phyloP scores from a whole-genome alignment of 2,797 vertebrate species.

The Heteromormyrus szaboi region DNA sequence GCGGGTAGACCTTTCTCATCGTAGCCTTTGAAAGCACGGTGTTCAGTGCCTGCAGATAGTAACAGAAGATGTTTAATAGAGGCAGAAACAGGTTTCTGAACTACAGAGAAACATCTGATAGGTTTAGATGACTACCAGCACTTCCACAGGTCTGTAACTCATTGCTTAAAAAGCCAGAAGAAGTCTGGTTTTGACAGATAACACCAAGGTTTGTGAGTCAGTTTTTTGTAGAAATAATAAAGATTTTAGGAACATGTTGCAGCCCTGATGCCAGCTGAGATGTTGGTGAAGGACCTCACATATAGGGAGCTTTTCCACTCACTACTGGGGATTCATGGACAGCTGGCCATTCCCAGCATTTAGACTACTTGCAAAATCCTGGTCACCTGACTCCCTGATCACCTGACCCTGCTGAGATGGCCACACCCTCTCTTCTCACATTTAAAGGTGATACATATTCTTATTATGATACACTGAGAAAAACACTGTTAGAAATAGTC shows the following conservation, averaged over 20 bases:
- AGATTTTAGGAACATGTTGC: background rate
- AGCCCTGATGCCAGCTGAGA: background rate
- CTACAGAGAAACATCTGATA: background rate
- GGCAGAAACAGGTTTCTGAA: background rate
- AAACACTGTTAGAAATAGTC: background rate
- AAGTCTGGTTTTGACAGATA: background rate
- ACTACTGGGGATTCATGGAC: background rate
- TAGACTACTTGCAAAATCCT: background rate
- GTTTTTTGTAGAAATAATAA: background rate
- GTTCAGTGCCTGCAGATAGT: background rate
- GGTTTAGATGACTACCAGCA: background rate
- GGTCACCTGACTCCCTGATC: background rate
- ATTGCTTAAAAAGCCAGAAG: background rate
- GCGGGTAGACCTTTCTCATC: background rate
- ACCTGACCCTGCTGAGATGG: background rate
- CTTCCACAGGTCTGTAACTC: background rate
- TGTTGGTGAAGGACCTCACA: background rate
- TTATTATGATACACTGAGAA: background rate
- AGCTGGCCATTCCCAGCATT: background rate
- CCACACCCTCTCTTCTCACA: background rate
- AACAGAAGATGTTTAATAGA: background rate
- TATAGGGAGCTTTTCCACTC: background rate
- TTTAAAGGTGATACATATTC: background rate
- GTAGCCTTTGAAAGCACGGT: background rate
- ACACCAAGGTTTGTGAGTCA: background rate